phyloP scores from a whole-genome alignment of 2,888 invertebrate species.

The Caenorhabditis sinica region DNA sequence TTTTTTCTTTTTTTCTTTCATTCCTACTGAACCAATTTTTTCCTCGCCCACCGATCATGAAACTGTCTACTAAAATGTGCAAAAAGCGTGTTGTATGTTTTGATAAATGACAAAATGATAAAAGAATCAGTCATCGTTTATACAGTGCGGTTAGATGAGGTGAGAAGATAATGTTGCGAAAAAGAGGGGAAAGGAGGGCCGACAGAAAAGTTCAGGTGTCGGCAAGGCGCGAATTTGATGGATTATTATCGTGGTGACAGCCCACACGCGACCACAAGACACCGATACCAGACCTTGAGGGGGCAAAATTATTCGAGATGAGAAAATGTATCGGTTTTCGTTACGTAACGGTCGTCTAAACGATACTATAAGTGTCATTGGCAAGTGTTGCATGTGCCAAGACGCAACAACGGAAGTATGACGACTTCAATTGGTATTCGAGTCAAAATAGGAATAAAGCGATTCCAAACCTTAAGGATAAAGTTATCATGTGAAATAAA shows the following conservation, averaged over 20 bases:
- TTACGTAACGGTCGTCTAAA: constrained; percentile 51
- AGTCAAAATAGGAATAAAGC: background rate
- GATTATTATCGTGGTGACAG: constrained; percentile 63
- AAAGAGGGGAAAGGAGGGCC: constrained; percentile 13
- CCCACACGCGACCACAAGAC: constrained; percentile 54
- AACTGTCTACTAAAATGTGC: constrained; percentile 45
- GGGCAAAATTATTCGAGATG: constrained; percentile 38
- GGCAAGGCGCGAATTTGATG: constrained; percentile 66
- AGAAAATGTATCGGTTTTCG: constrained; percentile 23
- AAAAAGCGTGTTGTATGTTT: constrained; percentile 62
- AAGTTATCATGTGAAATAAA: too few relatives aligned
- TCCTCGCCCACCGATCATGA: background rate
- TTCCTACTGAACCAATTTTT: constrained; percentile 14
- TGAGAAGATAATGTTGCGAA: constrained; percentile 12
- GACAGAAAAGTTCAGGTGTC: constrained; percentile 34
- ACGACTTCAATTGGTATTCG: background rate
- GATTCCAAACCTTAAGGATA: too few relatives aligned
- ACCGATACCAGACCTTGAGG: constrained; percentile 64
- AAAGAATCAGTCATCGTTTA: constrained; percentile 55
- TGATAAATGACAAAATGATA: constrained; percentile 67
- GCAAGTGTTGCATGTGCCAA: constrained; percentile 26
- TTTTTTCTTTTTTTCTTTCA: background rate
- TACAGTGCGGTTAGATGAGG: constrained; percentile 45
- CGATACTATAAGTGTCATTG: constrained; percentile 31
- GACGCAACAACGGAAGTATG: background rate